phyloP scores from a whole-genome alignment of 2,888 invertebrate species.

The Acanthococcus lagerstroemiae region DNA sequence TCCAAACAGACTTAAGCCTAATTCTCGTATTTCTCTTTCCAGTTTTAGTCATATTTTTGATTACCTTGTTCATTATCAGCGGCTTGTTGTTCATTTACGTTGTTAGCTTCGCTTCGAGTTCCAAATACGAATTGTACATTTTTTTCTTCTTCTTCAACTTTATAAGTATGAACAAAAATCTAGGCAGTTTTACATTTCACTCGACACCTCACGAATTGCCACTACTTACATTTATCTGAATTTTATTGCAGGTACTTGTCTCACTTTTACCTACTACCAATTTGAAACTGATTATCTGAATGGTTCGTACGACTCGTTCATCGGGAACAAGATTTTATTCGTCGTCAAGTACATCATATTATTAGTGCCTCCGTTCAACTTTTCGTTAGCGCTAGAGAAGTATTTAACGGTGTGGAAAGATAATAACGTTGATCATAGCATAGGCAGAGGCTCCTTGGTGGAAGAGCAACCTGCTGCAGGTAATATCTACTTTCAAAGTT shows the following conservation, averaged over 20 bases:
- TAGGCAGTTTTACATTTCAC: not conserved
- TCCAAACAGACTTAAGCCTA: not conserved
- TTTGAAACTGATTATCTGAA: not conserved
- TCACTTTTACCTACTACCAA: not conserved
- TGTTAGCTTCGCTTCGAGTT: not conserved
- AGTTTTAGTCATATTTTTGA: not conserved
- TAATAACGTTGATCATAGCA: not conserved
- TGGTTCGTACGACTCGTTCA: not conserved
- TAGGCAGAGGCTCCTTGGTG: too few species aligned
- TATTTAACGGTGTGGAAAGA: not conserved
- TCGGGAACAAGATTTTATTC: conserved; percentile 18
- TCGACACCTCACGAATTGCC: not conserved
- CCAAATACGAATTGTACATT: not conserved
- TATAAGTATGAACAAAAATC: not conserved
- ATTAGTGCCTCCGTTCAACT: conserved; percentile 25
- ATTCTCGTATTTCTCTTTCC: not conserved
- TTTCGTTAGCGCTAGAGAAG: not conserved
- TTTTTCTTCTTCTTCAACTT: conserved; percentile 10
- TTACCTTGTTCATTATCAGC: not conserved
- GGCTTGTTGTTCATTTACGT: conserved; percentile 1
- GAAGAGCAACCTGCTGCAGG: too few species aligned
- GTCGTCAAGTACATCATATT: conserved; percentile 5
- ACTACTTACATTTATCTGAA: not conserved
- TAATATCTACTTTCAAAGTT: too few species aligned
- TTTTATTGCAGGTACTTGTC: not conserved